phyloP scores from a whole-genome alignment of 2,113 vertebrate species.

The Dasypus novemcinctus region DNA sequence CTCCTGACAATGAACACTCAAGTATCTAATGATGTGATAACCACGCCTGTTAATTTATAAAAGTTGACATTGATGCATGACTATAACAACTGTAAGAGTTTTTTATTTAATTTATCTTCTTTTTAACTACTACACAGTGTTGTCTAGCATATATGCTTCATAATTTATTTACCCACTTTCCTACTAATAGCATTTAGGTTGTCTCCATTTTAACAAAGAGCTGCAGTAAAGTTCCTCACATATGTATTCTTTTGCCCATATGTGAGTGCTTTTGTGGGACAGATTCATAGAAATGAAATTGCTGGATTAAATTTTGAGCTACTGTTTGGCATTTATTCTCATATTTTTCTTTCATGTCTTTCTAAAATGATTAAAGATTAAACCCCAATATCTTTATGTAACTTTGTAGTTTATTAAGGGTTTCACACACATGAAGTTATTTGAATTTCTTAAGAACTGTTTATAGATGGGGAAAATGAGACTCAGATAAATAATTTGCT shows the following conservation, averaged over 20 bases:
- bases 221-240: neutral
- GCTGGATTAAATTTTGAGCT: conserved; percentile 32
- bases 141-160: neutral
- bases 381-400: neutral
- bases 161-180: neutral
- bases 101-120: conserved; percentile 15
- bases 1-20: neutral
- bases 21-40: conserved; percentile 35
- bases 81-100: neutral
- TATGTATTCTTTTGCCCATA: neutral
- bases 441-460: neutral
- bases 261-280: neutral
- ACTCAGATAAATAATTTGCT: neutral
- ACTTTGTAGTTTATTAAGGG: neutral
- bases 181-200: neutral
- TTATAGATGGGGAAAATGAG: neutral
- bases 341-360: neutral
- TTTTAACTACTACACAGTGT: neutral
- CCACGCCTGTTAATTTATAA: neutral
- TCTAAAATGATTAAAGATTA: conserved; percentile 39
- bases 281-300: conserved; percentile 16
- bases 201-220: conserved; percentile 19
- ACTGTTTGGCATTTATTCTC: neutral
- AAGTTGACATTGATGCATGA: conserved; percentile 8
- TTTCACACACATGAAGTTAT: neutral